Evolutionary conservation across 2,797 vertebrate species (phyloP), one percentile per base, ranked within the genome.

Genomic region (Gobio occitaniae): DNA sequence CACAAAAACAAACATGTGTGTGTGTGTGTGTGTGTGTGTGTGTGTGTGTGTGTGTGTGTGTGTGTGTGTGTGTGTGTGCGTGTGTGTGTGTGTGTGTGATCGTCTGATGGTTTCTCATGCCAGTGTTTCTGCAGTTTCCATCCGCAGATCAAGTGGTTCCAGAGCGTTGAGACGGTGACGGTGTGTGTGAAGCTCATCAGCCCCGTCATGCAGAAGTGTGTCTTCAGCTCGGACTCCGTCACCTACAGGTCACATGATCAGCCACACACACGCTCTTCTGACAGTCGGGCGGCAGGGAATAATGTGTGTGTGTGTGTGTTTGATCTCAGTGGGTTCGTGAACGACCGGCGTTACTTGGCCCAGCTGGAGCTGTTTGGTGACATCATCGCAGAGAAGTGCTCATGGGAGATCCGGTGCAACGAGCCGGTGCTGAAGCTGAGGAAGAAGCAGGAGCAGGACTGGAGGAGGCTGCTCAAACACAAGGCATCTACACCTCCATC

Each of bases 61-160:
- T 19, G 52, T 19, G 16, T 15, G 16, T 1, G 50, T 7, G 50
- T 7, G 50, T 52, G 16, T 2, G 52, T 19, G 52, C 1, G 17
- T 19, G 21, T n/a, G 19, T 21, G 56, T 32, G 52, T 19, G 52
- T 2, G 17, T 19, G 21, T n/a, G 19, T 21, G 56, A 25, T 25
- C 25, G 25, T 25, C 25, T 25, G 25, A 25, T 75, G 19, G 29
- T 50, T 13, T 6, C 19, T 75, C 5, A 13, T 8, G 21, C 56
- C 21, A 56, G 71, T 9, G 47, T 70, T 47, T 74, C 69, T 78
- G 50, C 84, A 96, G 95, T 36, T 91, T 94, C 80, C 94, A 96
- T 82, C 95, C 95, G 48, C 92, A 89, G 81, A 86, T 95, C 4
- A 91, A 83, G 56, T 96, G 95, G 95, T 93, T 92, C 89, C 93